Evolutionary conservation across 2,113 vertebrate genomes (phyloP), one percentile per base, ranked within the genome.

Genomic region (Oreocharis arfaki): DNA sequence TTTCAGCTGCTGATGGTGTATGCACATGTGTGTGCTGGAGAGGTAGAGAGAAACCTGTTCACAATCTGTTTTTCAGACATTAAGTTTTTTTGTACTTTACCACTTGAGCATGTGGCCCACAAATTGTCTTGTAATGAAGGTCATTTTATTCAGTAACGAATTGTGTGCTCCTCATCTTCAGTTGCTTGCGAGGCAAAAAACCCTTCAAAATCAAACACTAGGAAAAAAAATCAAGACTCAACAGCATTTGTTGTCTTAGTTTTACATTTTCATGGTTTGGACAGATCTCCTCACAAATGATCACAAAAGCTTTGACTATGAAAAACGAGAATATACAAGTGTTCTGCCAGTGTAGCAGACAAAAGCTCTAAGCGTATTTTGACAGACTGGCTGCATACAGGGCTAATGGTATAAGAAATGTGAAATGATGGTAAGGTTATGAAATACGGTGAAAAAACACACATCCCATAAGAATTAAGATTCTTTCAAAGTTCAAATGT

Each of bases 401-500:
- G 8, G 33, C 15, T 74, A 85, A 78, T 46, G 12, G 23, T 56
- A 28, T 71, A 84, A 85, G 39, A 82, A 95, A 77, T 9, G 35
- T 42, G 82, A 95, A 95, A 81, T 87, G 75, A 90, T 85, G 35
- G 71, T 89, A 74, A 57, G 79, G 57, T 94, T 95, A 91, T 88
- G 61, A 95, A 96, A 92, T 84, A 37, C 61, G 84, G 74, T 82
- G 61, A 76, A 83, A 95, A 93, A 14, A 0, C 2, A 3, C 14
- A 65, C 42, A 85, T 95, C 79, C 73, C 93, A 74, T 65, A 94
- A 96, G 93, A 83, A 85, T 96, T 96, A 73, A 9, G 21, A 92
- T 96, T 87, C 80, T 95, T 95, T 95, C 69, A 87, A 96, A 97
- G 89, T 97, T 93, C 96, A 95, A 8, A 95, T 96, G 90, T 93